phyloP scores from a whole-genome alignment of 1,140 invertebrate species.

The Oedothorax gibbosus region DNA sequence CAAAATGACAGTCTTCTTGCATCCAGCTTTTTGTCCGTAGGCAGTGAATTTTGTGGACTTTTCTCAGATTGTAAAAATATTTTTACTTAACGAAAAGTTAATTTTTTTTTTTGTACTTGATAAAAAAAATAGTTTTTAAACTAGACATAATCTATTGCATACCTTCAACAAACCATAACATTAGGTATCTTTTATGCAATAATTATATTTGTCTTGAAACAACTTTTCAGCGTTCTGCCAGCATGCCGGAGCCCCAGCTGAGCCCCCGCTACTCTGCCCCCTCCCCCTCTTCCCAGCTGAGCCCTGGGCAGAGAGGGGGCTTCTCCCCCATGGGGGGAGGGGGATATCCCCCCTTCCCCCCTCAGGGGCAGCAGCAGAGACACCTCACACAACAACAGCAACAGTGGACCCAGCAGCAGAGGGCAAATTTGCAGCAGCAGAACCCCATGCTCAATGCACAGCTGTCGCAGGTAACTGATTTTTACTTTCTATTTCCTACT shows the following conservation, averaged over 20 bases:
- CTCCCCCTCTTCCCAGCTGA: conserved; percentile 58
- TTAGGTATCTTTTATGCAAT: background rate
- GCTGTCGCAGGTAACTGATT: conserved; percentile 70
- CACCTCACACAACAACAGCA: conserved; percentile 27
- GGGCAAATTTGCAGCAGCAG: conserved; percentile 72
- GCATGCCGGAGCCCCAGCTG: conserved; percentile 79
- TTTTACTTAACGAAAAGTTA: no score
- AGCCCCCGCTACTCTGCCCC: conserved; percentile 74
- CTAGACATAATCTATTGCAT: background rate
- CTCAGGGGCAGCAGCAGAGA: conserved; percentile 36
- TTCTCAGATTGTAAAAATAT: no score
- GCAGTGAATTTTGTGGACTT: no score
- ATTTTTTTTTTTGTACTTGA: background rate
- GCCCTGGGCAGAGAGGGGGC: conserved; percentile 64
- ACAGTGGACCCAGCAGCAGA: conserved; percentile 36
- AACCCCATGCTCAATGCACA: conserved; percentile 85
- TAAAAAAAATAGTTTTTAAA: background rate
- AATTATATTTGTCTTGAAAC: no score
- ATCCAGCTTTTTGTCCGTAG: no score
- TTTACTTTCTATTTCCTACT: background rate
- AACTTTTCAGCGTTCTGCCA: conserved; percentile 75
- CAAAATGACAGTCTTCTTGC: no score
- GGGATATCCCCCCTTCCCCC: conserved; percentile 42
- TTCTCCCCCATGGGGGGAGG: conserved; percentile 26
- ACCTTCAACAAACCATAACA: no score